Base-by-base conservation (phyloP, 2,113 vertebrate species). In the Danionella cerebrum region DNA sequence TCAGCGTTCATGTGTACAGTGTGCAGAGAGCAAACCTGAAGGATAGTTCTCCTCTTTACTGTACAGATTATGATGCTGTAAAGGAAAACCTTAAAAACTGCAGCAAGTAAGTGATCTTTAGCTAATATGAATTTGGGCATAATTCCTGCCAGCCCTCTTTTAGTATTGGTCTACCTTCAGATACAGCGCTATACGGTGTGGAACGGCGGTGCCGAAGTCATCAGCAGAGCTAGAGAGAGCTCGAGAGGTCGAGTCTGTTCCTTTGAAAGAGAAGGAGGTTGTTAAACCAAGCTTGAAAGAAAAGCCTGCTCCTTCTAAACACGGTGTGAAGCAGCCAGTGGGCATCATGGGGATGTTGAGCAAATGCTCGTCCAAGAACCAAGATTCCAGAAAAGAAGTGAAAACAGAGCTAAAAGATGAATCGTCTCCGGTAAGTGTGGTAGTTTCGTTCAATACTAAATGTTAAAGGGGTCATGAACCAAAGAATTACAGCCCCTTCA, bases 331-430 rank as follows among this genome's bases (percentile, higher is more conserved):
- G 65, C 85, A 86, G 3, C 84, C 82, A 25, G 93, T 77, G n/a
- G 93, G 94, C 36, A 96, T 98, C 81, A 91, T 95, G 93, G 94
- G 89, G 65, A 92, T 98, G 92, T 95, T 98, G 0, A 83, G 76
- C 2, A 96, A 92, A 76, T 16, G 84, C 0, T 60, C 80, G 5
- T 2, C 83, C 44, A 97, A 89, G 75, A 35, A 69, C 35, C 89
- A 89, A 64, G 87, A 90, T 5, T 6, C 65, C 0, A 77, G 51
- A 11, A 92, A 85, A 75, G 92, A 92, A 47, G 39, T 86, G 0
- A 94, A 91, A 74, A 38, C 70, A 1, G 92, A 93, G 58, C 60
- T 72, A 18, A 91, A 86, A 64, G 92, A 92, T 41, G 78, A 78
- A 0, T 29, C 84, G 9, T 74, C 83, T 2, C 62, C 51, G 71